phyloP scores from a whole-genome alignment of 1,140 invertebrate genomes.

The Neoseiulus cucumeris region DNA sequence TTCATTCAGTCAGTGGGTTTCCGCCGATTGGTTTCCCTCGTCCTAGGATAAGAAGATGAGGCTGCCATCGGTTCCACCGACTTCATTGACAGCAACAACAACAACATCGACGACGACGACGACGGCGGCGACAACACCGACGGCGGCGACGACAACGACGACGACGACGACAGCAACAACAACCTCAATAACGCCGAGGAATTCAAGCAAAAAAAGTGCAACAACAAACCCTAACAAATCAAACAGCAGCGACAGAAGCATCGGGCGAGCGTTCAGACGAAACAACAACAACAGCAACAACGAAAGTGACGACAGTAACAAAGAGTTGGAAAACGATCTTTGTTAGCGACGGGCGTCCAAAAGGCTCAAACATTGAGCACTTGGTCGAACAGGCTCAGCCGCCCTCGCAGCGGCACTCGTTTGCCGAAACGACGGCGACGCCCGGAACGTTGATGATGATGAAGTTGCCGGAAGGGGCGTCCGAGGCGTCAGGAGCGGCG shows the following conservation, averaged over 20 bases:
- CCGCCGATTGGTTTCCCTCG: too few species aligned
- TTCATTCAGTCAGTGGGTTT: too few species aligned
- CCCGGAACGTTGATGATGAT: not conserved
- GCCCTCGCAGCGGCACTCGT: constrained; percentile 4
- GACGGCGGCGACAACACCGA: not conserved
- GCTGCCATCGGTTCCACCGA: not conserved
- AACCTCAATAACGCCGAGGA: not conserved
- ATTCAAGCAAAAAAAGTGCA: not conserved
- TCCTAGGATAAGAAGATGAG: too few species aligned
- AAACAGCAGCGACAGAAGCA: not conserved
- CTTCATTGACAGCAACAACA: not conserved
- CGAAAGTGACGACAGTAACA: not conserved
- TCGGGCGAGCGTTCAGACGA: not conserved
- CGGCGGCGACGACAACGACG: not conserved
- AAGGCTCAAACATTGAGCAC: not conserved
- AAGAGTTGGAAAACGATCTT: not conserved
- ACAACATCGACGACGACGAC: not conserved
- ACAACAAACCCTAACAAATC: not conserved
- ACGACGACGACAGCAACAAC: not conserved
- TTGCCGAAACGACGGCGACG: not conserved
- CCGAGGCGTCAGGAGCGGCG: not conserved
- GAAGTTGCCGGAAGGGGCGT: not conserved
- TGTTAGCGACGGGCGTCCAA: not conserved
- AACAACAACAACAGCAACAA: not conserved
- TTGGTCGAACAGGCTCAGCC: not conserved